phyloP scores from a whole-genome alignment of 2,797 vertebrate genomes.

The Eupleurogrammus muticus region DNA sequence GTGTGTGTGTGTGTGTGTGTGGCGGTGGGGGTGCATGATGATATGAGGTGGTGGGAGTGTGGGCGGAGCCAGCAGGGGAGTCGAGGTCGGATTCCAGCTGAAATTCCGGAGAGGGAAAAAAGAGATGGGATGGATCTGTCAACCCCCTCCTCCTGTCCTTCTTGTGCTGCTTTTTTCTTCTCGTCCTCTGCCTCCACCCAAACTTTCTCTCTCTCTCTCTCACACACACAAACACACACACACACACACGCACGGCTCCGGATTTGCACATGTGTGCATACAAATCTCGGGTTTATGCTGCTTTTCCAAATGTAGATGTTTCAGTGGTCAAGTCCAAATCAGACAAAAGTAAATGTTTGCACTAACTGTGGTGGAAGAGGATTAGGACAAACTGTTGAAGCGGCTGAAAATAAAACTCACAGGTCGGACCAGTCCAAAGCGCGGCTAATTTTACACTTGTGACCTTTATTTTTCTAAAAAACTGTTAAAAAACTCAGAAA shows the following conservation, averaged over 20 bases:
- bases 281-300: slow-evolving; percentile 7
- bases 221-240: slow-evolving; percentile 12
- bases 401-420: slow-evolving; percentile 20
- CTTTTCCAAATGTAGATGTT: slow-evolving; percentile 36
- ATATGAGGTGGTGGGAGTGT: slow-evolving; percentile 68
- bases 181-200: slow-evolving; percentile 38
- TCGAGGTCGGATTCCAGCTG: slow-evolving; percentile 67
- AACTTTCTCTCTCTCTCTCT: slow-evolving; percentile 20
- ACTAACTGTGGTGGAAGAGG: slow-evolving; percentile 17
- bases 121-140: slow-evolving; percentile 70
- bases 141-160: slow-evolving; percentile 54
- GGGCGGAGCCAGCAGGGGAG: slow-evolving; percentile 67
- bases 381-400: slow-evolving; percentile 29
- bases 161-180: slow-evolving; percentile 38
- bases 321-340: slow-evolving; percentile 33
- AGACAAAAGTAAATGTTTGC: slow-evolving; percentile 57
- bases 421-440: slow-evolving; percentile 13
- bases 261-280: slow-evolving; percentile 21
- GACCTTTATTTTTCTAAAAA: no score
- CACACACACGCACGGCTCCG: slow-evolving; percentile 14
- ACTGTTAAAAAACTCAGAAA: no score
- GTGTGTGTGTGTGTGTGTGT: slow-evolving; percentile 22
- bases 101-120: slow-evolving; percentile 74
- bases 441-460: no score
- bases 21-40: slow-evolving; percentile 30